Conservation (phyloP, 2,113 vertebrate species). For the Puffinus mauretanicus region DNA sequence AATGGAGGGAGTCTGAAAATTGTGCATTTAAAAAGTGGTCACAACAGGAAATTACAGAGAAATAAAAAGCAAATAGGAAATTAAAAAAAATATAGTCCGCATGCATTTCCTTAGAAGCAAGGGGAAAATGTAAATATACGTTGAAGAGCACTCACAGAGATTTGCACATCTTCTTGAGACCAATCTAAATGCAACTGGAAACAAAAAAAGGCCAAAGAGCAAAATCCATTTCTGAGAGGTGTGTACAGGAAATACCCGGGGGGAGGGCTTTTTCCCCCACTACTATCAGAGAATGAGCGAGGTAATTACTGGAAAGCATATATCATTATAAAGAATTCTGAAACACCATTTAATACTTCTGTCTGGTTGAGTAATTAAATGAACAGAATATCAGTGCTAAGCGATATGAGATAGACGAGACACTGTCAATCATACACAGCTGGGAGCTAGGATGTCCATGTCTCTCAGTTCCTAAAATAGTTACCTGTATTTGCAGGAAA, state of each 20-base stretch:
- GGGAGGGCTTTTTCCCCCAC: not conserved
- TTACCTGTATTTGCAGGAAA: not conserved
- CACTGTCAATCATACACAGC: not conserved
- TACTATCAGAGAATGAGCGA: not conserved
- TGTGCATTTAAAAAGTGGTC: not conserved
- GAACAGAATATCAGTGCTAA: not conserved
- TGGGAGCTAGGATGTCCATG: not conserved
- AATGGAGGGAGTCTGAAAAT: not conserved
- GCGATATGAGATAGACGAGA: fast-evolving
- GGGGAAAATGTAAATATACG: not conserved
- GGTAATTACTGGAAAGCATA: slow-evolving; percentile 14
- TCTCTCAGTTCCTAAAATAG: not conserved
- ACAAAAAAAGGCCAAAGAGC: not conserved
- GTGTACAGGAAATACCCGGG: not conserved
- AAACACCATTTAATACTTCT: slow-evolving; percentile 26
- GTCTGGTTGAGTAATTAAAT: slow-evolving; percentile 29
- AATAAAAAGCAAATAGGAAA: not conserved
- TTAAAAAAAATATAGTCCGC: not conserved
- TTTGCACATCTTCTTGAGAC: not conserved
- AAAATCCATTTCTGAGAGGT: not conserved
- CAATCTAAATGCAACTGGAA: not conserved
- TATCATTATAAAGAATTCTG: not conserved
- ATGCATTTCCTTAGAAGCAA: not conserved
- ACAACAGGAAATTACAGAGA: not conserved
- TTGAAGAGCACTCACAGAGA: not conserved